Evolutionary conservation across 2,113 vertebrate genomes (phyloP).

Genomic region (Anhinga rufa): DNA sequence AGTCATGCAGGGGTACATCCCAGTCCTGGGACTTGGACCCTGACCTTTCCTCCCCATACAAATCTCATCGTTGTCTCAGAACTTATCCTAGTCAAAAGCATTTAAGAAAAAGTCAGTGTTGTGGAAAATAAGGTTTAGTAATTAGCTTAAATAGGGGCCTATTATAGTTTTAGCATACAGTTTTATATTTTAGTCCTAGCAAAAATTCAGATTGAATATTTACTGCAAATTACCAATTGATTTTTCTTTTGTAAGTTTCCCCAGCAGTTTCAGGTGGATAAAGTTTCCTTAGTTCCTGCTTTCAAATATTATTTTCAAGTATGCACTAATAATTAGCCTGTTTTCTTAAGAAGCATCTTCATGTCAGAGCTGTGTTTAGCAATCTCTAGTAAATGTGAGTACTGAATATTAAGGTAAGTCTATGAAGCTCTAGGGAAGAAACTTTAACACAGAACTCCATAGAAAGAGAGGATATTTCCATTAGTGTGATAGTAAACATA

Average conservation of each 20-base stretch:
- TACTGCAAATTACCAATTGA: not conserved
- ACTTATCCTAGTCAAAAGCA: not conserved
- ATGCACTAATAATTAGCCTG: not conserved
- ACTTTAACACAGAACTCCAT: not conserved
- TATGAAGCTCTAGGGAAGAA: not conserved
- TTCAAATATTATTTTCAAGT: not conserved
- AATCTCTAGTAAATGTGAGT: not conserved
- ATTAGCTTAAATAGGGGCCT: not conserved
- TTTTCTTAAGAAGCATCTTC: not conserved
- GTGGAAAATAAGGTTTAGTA: not conserved
- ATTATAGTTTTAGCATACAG: not conserved
- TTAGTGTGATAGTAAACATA: not conserved
- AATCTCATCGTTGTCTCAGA: not conserved
- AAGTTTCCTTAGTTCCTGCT: not conserved
- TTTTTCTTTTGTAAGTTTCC: not conserved
- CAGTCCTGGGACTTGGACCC: not conserved
- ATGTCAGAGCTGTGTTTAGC: not conserved
- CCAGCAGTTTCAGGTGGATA: not conserved
- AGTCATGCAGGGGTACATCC: not conserved
- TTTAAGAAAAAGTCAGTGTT: not conserved
- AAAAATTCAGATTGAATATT: not conserved
- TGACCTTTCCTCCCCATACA: accelerated
- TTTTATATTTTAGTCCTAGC: not conserved
- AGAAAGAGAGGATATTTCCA: not conserved
- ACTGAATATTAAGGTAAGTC: not conserved